phyloP scores from a whole-genome alignment of 2,888 invertebrate species.

The Xestia ashworthii region DNA sequence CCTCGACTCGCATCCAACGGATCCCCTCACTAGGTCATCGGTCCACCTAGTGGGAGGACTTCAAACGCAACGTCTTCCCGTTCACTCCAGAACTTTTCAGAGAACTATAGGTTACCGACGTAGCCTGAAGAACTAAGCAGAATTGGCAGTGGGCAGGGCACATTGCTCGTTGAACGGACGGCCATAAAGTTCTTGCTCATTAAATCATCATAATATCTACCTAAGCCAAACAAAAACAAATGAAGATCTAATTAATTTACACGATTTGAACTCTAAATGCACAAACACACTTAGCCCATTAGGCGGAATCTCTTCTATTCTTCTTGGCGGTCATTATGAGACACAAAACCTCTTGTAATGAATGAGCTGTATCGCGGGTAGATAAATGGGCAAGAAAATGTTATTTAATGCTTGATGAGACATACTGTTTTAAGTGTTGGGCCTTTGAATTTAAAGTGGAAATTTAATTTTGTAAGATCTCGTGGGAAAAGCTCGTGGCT shows the following conservation, averaged over 20 bases:
- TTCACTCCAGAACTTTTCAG: no score
- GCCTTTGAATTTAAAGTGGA: conserved; percentile 13
- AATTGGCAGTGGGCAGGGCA: no score
- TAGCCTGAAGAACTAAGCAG: no score
- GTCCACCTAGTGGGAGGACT: no score
- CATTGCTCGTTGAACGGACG: no score
- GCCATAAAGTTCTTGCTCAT: no score
- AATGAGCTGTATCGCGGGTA: conserved; percentile 18
- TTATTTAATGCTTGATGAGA: conserved; percentile 27
- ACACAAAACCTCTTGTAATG: conserved; percentile 27
- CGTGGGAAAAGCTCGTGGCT: no score
- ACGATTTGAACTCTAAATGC: conserved; percentile 37
- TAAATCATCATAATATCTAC: background rate
- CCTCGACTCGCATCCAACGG: no score
- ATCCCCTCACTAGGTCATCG: no score
- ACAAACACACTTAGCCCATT: conserved; percentile 38
- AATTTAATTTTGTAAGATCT: background rate
- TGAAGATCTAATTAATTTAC: conserved; percentile 38
- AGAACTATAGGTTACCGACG: no score
- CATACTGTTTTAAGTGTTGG: conserved; percentile 3
- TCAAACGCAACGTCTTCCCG: no score
- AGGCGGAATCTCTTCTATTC: conserved; percentile 29
- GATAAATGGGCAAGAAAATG: conserved; percentile 16
- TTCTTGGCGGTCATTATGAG: conserved; percentile 38
- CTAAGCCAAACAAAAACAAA: conserved; percentile 15